Percentiles rank a stretch among this genome's conserved stretches.
Conservation (phyloP, 2,113 vertebrate species). For the Garra rufa region DNA sequence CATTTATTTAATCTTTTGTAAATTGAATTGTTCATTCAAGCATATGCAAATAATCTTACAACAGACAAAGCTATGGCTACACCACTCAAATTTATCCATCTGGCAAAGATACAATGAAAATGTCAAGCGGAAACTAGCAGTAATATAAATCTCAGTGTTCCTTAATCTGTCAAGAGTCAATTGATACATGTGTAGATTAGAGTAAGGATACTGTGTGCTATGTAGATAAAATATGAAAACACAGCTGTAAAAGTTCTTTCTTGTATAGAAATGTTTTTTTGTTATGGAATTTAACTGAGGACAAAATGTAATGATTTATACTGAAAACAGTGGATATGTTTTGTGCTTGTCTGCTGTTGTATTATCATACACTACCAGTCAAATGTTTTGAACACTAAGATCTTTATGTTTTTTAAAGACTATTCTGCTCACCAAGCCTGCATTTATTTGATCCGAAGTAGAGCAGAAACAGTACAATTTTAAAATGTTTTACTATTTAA, state of each 20-base stretch:
- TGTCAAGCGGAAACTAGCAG: slow-evolving; percentile 47
- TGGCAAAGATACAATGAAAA: slow-evolving; percentile 35
- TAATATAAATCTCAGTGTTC: slow-evolving; percentile 28
- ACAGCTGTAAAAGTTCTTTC: background rate
- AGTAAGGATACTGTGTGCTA: background rate
- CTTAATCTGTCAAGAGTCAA: background rate
- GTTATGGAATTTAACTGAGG: background rate
- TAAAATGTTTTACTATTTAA: no score
- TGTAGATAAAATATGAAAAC: background rate
- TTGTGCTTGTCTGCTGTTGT: background rate
- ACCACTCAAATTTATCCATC: background rate
- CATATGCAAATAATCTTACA: background rate
- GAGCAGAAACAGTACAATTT: no score
- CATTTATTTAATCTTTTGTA: background rate
- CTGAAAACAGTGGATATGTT: background rate
- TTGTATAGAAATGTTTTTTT: background rate
- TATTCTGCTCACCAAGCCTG: no score
- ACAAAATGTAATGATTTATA: background rate
- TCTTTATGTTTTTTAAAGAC: no score
- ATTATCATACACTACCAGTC: no score
- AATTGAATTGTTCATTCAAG: background rate
- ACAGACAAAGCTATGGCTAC: background rate
- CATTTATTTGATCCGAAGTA: no score
- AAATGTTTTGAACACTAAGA: no score
- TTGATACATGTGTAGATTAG: background rate